phyloP scores from a whole-genome alignment of 2,113 vertebrate species.

The Salvelinus fontinalis region DNA sequence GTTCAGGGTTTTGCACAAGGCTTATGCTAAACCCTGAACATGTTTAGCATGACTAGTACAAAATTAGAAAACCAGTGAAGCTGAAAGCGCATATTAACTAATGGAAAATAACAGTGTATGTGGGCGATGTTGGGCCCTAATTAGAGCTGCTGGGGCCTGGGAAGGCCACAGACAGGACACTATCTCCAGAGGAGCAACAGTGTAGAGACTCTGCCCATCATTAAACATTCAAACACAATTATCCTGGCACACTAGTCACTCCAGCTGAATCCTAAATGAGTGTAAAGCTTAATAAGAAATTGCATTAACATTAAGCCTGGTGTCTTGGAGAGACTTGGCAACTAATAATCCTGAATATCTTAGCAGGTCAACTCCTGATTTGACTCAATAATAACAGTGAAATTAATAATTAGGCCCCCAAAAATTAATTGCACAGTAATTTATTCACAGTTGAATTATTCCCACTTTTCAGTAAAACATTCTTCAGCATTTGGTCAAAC shows the following conservation, averaged over 20 bases:
- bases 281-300: conserved; percentile 7
- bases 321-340: too few species aligned
- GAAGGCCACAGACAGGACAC: conserved; percentile 14
- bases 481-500: not conserved
- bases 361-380: too few species aligned
- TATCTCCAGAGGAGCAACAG: conserved; percentile 37
- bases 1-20: too few species aligned
- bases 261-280: not conserved
- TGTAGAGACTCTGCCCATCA: conserved; percentile 19
- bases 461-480: not conserved
- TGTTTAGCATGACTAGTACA: too few species aligned
- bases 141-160: too few species aligned
- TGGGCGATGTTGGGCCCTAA: not conserved
- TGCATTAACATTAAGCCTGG: not conserved
- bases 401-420: too few species aligned
- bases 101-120: not conserved
- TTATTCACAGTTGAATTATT: too few species aligned
- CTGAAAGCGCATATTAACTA: not conserved
- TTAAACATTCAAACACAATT: conserved; percentile 23
- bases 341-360: too few species aligned
- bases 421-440: too few species aligned
- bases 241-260: conserved; percentile 9
- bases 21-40: too few species aligned
- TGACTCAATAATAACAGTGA: too few species aligned
- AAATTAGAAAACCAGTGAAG: not conserved